Percentiles rank a stretch among this genome's conserved stretches.
Conservation (phyloP, 2,888 invertebrate species). For the Hofmannophila pseudospretella region DNA sequence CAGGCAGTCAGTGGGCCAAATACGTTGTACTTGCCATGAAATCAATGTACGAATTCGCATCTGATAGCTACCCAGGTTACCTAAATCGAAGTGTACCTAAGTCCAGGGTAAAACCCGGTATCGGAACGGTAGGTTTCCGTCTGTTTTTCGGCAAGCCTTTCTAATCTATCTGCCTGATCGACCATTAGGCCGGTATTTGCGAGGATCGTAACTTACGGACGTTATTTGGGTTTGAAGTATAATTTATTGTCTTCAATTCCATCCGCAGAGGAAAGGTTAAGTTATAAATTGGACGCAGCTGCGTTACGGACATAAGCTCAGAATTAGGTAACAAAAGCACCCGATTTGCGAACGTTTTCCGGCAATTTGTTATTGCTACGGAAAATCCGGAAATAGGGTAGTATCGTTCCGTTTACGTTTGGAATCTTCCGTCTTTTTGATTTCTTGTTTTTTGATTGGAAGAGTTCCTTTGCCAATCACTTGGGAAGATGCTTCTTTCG, state of each 20-base stretch:
- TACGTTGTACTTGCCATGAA: no score
- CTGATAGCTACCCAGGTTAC: no score
- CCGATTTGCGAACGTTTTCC: constrained; percentile 55
- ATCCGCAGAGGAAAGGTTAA: constrained; percentile 72
- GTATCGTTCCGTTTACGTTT: constrained; percentile 2
- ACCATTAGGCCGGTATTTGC: constrained; percentile 58
- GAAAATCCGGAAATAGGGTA: constrained; percentile 1
- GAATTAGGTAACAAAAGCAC: constrained; percentile 69
- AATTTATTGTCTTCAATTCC: constrained; percentile 76
- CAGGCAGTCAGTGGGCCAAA: no score
- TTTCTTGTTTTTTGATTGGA: neutral
- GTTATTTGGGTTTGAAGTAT: constrained; percentile 75
- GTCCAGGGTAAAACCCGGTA: no score
- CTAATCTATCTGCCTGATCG: constrained; percentile 65
- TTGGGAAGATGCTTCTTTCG: no score
- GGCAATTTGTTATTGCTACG: constrained; percentile 28
- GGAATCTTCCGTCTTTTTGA: neutral
- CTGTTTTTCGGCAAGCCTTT: constrained; percentile 37
- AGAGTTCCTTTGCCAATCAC: no score
- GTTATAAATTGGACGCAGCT: constrained; percentile 66
- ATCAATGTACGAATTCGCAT: no score
- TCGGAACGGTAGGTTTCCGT: neutral
- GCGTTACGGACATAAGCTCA: constrained; percentile 64
- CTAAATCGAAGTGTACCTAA: no score
- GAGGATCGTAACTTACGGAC: constrained; percentile 61